A percentile compares a stretch with the other conserved stretches of the same genome.
Conservation (phyloP, 30 jellyfish, hydroid and myxozoan genomes). For the Aurelia aurita region DNA sequence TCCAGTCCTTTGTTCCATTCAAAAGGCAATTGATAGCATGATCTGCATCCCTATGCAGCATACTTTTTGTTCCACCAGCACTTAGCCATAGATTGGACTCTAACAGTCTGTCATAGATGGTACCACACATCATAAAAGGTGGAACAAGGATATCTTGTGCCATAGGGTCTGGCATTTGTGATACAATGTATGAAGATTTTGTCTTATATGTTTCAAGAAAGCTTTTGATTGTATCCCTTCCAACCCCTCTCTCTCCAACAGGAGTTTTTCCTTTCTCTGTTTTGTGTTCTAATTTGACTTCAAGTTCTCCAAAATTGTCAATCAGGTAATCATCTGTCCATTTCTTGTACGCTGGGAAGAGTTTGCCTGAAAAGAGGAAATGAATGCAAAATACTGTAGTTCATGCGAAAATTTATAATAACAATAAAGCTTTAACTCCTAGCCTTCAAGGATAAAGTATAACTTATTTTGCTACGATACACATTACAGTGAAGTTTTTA, state of each 20-base stretch:
- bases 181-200: slow-evolving; percentile 39
- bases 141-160: slow-evolving; percentile 56
- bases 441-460: background rate
- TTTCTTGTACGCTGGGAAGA: slow-evolving; percentile 44
- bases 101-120: slow-evolving; percentile 44
- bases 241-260: slow-evolving; percentile 68
- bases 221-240: slow-evolving; percentile 56
- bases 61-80: slow-evolving; percentile 69
- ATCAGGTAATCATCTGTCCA: slow-evolving; percentile 60
- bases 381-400: background rate
- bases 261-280: slow-evolving; percentile 54
- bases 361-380: slow-evolving; percentile 4
- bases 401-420: background rate
- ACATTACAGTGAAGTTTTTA: too few relatives aligned
- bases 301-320: slow-evolving; percentile 53
- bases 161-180: slow-evolving; percentile 70
- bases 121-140: slow-evolving; percentile 68
- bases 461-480: too few relatives aligned
- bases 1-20: slow-evolving; percentile 70
- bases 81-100: slow-evolving; percentile 71
- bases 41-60: slow-evolving; percentile 65
- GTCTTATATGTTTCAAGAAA: slow-evolving; percentile 43
- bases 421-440: too few relatives aligned
- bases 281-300: slow-evolving; percentile 64
- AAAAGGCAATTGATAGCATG: slow-evolving; percentile 61